phyloP scores from a whole-genome alignment of 2,113 vertebrate species.

The Oreocharis arfaki region DNA sequence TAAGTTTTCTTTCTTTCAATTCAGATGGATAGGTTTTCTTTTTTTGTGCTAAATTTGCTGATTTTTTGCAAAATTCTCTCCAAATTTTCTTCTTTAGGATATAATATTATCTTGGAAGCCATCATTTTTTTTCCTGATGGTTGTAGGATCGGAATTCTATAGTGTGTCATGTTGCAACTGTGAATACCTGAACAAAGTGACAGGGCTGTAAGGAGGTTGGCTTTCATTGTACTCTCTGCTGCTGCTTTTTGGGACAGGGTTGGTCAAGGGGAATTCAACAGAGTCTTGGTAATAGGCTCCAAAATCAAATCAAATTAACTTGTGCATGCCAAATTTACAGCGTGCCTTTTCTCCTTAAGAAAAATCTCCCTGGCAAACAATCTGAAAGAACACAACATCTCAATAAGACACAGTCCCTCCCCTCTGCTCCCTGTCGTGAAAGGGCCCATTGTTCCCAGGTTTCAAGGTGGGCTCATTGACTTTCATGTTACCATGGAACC shows the following conservation, averaged over 20 bases:
- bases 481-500: slow-evolving; percentile 68
- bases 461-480: slow-evolving; percentile 69
- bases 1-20: rapidly evolving
- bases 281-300: background rate
- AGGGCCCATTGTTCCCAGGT: slow-evolving; percentile 58
- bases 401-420: slow-evolving; percentile 34
- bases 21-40: background rate
- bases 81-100: background rate
- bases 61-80: background rate
- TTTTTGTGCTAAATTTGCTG: background rate
- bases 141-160: background rate
- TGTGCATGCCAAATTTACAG: background rate
- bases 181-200: background rate
- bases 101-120: background rate
- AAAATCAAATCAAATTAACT: slow-evolving; percentile 16
- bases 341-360: background rate
- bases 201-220: background rate
- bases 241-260: background rate
- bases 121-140: background rate
- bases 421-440: slow-evolving; percentile 45
- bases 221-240: background rate
- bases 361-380: background rate
- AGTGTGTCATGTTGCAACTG: background rate
- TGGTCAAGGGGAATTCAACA: background rate
- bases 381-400: slow-evolving; percentile 36